phyloP scores from a whole-genome alignment of 2,113 vertebrate genomes.

The Ciconia maguari region DNA sequence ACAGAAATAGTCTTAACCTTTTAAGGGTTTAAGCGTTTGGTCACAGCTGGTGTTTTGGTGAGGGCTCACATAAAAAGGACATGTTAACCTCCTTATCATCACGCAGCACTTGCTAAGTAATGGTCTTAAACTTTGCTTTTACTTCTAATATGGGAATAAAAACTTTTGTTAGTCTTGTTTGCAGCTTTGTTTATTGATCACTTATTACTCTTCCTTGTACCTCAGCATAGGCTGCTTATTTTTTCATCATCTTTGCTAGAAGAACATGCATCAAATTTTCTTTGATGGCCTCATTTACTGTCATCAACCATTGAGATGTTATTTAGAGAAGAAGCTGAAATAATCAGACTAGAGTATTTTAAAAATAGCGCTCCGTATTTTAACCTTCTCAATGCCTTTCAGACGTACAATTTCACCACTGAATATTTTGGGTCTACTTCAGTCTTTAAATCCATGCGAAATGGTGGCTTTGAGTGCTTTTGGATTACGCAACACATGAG shows the following conservation, averaged over 20 bases:
- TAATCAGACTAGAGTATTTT: not conserved
- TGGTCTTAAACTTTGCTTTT: accelerated
- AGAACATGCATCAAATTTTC: not conserved
- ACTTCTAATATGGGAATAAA: not conserved
- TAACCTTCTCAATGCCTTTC: not conserved
- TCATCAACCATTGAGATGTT: not conserved
- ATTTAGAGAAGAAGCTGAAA: not conserved
- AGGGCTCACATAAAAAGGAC: not conserved
- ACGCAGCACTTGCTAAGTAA: not conserved
- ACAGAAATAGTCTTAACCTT: not conserved
- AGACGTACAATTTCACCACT: not conserved
- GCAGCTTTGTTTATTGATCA: not conserved
- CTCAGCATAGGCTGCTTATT: not conserved
- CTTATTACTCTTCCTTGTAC: not conserved
- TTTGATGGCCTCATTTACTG: not conserved
- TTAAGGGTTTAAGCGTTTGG: not conserved
- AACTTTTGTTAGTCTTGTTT: not conserved
- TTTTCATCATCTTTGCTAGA: not conserved
- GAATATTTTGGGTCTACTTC: not conserved
- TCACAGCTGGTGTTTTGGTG: not conserved
- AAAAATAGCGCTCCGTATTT: not conserved
- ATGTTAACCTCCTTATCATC: accelerated
- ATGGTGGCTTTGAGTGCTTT: not conserved
- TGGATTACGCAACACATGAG: accelerated
- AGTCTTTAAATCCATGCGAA: not conserved